A percentile compares a stretch with the other conserved stretches of the same genome.
Evolutionary conservation across 2,888 invertebrate genomes (phyloP).

Genomic region (Sphaerophoria taeniata): DNA sequence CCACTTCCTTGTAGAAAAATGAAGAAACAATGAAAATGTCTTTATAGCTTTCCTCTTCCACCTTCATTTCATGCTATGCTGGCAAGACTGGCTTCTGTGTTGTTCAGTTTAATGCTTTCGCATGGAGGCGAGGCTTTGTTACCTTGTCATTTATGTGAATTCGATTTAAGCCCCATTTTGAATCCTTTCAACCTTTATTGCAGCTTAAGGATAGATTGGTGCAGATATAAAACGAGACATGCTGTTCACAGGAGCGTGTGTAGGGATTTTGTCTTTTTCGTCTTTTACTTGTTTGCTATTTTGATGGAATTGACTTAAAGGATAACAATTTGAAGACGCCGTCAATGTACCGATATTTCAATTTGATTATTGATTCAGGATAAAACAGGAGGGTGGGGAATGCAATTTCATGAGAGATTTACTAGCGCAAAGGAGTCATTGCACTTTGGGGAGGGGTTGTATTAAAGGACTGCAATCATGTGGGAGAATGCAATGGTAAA

Average conservation of each 20-base stretch:
- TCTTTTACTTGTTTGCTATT: not conserved
- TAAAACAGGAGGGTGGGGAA: no score
- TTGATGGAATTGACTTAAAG: constrained; percentile 67
- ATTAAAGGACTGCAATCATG: no score
- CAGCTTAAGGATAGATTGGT: constrained; percentile 46
- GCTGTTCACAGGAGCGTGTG: not conserved
- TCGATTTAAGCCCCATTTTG: constrained; percentile 47
- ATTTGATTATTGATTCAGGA: constrained; percentile 22
- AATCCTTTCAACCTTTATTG: constrained; percentile 6
- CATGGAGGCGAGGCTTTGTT: constrained; percentile 30
- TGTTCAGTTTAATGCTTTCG: constrained; percentile 53
- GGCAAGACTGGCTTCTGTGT: constrained; percentile 17
- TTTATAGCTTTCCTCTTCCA: not conserved
- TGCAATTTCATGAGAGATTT: no score
- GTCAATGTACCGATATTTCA: constrained; percentile 35
- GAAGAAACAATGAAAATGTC: constrained; percentile 60
- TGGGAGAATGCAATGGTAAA: no score
- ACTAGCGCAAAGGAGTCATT: no score
- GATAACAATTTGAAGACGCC: constrained; percentile 68
- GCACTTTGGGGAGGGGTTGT: no score
- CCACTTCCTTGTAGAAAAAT: constrained; percentile 21
- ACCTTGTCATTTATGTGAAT: constrained; percentile 47
- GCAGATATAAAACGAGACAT: constrained; percentile 43
- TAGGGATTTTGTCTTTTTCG: constrained; percentile 14
- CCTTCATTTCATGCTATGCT: no score